A percentile compares a stretch with the other conserved stretches of the same genome.
Conservation (phyloP, 2,113 vertebrate genomes). For the Lophius piscatorius region DNA sequence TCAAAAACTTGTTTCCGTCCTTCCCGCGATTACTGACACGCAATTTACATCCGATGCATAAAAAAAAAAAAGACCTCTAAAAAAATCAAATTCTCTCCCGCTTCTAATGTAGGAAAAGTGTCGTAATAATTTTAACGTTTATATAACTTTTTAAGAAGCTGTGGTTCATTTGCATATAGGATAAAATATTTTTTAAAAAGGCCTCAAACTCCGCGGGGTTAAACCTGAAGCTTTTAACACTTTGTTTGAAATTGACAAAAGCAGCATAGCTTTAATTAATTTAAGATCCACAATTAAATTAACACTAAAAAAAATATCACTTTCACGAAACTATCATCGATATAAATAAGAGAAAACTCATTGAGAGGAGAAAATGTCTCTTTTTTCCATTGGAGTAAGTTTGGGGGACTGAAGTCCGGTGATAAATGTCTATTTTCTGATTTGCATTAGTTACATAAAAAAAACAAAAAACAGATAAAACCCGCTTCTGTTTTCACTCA, state of each 20-base stretch:
- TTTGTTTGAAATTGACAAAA: background rate
- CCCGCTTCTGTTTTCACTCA: background rate
- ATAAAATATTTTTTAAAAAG: conserved; percentile 38
- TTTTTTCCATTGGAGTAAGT: no score
- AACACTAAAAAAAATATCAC: background rate
- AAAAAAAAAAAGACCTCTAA: no score
- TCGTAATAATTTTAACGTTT: no score
- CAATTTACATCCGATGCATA: conserved; percentile 56
- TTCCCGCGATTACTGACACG: background rate
- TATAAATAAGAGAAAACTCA: background rate
- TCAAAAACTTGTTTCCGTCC: no score
- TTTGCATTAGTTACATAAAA: background rate
- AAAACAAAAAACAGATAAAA: background rate
- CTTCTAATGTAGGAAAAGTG: no score
- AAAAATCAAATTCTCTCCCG: no score
- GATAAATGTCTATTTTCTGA: no score
- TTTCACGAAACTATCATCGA: background rate
- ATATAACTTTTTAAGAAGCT: background rate
- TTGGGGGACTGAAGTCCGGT: no score
- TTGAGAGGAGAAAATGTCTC: no score
- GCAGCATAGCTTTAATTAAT: fast-evolving
- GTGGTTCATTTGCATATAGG: conserved; percentile 64
- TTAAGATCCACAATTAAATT: background rate
- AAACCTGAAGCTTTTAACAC: fast-evolving
- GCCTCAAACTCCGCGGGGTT: background rate